phyloP scores from a whole-genome alignment of 2,888 invertebrate species.

The Hemaris fuciformis region DNA sequence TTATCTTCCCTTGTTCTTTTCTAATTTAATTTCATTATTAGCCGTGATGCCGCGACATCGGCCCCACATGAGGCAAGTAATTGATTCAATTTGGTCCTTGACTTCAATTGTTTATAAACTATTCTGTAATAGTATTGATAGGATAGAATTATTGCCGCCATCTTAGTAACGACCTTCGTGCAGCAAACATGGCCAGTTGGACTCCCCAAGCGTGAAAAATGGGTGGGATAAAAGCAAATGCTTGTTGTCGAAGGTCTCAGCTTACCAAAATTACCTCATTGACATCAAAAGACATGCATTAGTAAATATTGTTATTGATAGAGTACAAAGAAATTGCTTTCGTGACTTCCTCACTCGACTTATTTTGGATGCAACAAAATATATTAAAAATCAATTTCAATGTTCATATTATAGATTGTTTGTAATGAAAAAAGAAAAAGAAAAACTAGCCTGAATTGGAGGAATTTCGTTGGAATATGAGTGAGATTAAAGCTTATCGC shows the following conservation, averaged over 20 bases:
- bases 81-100: constrained; percentile 4
- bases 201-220: neutral
- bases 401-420: too few species aligned
- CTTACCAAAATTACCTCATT: too few species aligned
- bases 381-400: too few species aligned
- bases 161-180: neutral
- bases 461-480: too few species aligned
- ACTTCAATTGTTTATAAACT: constrained; percentile 1
- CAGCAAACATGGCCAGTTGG: neutral
- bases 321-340: neutral
- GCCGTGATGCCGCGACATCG: neutral
- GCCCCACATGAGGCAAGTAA: neutral
- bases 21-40: neutral
- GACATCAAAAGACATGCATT: neutral
- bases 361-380: too few species aligned
- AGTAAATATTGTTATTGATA: neutral
- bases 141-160: neutral
- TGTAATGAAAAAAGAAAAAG: too few species aligned
- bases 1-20: neutral
- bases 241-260: too few species aligned
- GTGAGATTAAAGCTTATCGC: too few species aligned
- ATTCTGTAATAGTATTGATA: neutral
- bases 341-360: neutral
- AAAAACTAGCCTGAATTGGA: too few species aligned
- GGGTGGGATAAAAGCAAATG: neutral